A percentile compares a stretch with the other conserved stretches of the same genome.
Evolutionary conservation across 2,797 vertebrate species (phyloP).

Genomic region (Mormyrops attenuatus): DNA sequence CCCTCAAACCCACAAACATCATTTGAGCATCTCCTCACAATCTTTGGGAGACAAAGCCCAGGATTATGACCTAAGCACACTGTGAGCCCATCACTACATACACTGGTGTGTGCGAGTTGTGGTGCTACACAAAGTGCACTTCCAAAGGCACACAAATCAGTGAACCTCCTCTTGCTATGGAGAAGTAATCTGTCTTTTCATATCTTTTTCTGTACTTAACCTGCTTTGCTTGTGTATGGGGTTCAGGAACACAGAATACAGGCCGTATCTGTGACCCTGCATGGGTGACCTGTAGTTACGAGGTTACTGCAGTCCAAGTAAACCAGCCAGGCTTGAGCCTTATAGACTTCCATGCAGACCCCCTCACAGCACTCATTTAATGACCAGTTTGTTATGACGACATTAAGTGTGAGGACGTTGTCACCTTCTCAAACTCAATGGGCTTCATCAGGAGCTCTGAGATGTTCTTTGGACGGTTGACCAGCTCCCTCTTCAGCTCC

Average conservation of each 20-base stretch:
- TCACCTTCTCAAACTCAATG: slow-evolving; percentile 81
- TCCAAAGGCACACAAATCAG: slow-evolving; percentile 25
- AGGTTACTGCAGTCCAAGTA: not conserved
- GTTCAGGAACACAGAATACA: slow-evolving; percentile 38
- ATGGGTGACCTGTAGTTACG: not conserved
- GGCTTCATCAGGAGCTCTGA: slow-evolving; percentile 58
- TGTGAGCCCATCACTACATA: not conserved
- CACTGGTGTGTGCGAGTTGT: not conserved
- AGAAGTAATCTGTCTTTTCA: slow-evolving; percentile 22
- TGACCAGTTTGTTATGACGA: slow-evolving; percentile 28
- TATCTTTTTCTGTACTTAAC: slow-evolving; percentile 20
- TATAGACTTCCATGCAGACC: slow-evolving; percentile 34
- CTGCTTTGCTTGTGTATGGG: slow-evolving; percentile 31
- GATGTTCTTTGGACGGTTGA: slow-evolving; percentile 31
- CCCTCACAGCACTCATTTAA: slow-evolving; percentile 30
- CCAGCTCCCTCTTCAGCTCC: slow-evolving; percentile 53
- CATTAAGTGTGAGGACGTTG: not conserved
- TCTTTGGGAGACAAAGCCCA: slow-evolving; percentile 23
- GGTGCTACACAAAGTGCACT: slow-evolving; percentile 19
- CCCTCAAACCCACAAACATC: slow-evolving; percentile 14
- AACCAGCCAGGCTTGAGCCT: slow-evolving; percentile 23
- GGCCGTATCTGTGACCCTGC: slow-evolving; percentile 11
- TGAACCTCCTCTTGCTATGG: not conserved
- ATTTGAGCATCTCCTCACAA: not conserved
- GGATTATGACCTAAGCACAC: not conserved